These are phyloP conservation scores for Sphinx pinastri DNA, from an alignment of 2,888 invertebrate genomes.

Conservation along the genomic window DNA sequence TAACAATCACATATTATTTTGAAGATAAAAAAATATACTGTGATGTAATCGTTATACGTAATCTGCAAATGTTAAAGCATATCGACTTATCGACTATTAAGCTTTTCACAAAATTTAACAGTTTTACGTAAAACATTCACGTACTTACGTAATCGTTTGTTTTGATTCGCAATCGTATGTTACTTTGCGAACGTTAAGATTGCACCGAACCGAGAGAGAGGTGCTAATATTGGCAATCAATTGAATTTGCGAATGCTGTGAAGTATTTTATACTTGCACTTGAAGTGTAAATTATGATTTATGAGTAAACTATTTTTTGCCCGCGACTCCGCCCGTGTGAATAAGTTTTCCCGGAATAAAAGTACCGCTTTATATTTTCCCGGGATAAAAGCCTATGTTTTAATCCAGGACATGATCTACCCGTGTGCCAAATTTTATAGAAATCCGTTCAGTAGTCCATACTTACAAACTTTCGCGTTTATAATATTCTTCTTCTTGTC, in stretches of 20 bases:
- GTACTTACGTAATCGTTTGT: constrained; percentile 3
- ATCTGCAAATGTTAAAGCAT: neutral
- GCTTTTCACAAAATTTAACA: constrained; percentile 3
- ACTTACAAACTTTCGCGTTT: no score
- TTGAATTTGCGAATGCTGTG: neutral
- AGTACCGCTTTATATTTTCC: no score
- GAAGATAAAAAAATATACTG: constrained; percentile 9
- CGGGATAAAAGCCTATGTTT: no score
- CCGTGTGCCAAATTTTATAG: no score
- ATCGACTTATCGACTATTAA: neutral
- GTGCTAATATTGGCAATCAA: constrained; percentile 1
- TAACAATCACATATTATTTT: constrained; percentile 14
- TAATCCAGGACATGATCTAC: no score
- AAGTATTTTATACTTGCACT: neutral
- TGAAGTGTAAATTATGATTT: no score
- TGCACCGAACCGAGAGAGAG: neutral
- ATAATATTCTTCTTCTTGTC: no score
- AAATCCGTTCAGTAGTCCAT: no score
- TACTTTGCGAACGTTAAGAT: neutral
- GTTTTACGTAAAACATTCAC: neutral
- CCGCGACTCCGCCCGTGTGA: no score
- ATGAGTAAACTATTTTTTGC: no score
- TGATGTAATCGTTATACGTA: constrained; percentile 16
- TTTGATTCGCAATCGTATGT: constrained; percentile 3
- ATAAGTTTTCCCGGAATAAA: no score